phyloP scores from a whole-genome alignment of 2,888 invertebrate genomes.

The Stegophylla sp. region DNA sequence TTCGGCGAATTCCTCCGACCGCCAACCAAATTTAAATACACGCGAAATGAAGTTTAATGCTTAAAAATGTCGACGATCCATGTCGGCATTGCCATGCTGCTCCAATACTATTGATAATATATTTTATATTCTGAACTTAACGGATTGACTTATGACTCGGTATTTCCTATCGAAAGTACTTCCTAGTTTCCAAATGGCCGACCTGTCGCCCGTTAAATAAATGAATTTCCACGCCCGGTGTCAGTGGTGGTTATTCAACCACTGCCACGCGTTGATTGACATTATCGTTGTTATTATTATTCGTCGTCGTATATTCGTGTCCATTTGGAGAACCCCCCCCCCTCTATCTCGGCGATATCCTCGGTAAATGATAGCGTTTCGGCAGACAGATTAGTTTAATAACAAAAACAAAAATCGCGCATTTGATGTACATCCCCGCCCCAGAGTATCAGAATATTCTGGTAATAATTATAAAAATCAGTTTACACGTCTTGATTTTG shows the following conservation, averaged over 20 bases:
- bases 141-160: conserved; percentile 13
- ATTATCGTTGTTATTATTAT: conserved; percentile 35
- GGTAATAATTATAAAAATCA: no score
- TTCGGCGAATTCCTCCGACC: neutral
- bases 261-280: conserved; percentile 27
- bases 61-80: neutral
- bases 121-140: conserved; percentile 2
- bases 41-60: neutral
- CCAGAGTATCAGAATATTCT: no score
- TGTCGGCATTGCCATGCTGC: neutral
- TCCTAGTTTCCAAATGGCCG: neutral
- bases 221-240: conserved; percentile 18
- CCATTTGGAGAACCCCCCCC: conserved; percentile 13
- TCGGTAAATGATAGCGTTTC: conserved; percentile 12
- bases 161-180: conserved; percentile 7
- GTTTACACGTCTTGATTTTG: no score
- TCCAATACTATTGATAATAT: neutral
- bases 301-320: no score
- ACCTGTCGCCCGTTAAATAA: conserved; percentile 14
- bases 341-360: no score
- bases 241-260: conserved; percentile 27
- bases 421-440: no score
- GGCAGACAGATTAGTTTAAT: conserved; percentile 8
- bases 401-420: no score
- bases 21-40: neutral